Evolutionary conservation across 2,113 vertebrate genomes (phyloP).

Genomic region (Okapia johnstoni): DNA sequence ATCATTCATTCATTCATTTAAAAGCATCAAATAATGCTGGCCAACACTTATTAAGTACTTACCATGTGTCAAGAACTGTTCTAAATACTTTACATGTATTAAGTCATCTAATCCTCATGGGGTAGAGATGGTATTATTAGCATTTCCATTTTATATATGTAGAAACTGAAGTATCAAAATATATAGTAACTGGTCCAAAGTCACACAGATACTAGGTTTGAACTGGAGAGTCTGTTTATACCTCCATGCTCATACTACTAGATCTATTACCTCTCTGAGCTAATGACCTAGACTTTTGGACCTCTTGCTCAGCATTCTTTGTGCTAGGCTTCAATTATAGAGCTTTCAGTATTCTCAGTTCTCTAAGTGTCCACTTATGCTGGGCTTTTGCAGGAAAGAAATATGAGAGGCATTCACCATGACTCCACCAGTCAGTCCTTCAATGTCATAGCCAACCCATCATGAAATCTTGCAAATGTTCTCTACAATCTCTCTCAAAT

Average conservation of each 20-base stretch:
- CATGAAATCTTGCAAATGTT: not conserved
- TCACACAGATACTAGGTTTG: conserved; percentile 3
- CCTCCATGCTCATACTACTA: not conserved
- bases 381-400: not conserved
- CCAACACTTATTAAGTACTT: conserved; percentile 19
- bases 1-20: not conserved
- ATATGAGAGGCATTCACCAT: not conserved
- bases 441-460: not conserved
- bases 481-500: conserved; percentile 9
- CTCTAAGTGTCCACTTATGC: not conserved
- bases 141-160: conserved; percentile 4
- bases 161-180: conserved; percentile 11
- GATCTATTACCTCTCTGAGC: not conserved
- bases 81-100: not conserved
- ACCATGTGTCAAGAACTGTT: not conserved
- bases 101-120: not conserved
- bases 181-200: not conserved
- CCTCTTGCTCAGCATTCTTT: not conserved
- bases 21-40: conserved; percentile 22
- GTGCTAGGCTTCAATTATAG: not conserved
- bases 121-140: not conserved
- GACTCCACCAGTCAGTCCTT: not conserved
- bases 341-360: not conserved
- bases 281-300: not conserved
- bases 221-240: not conserved